These are phyloP conservation scores for Hiodon tergisus DNA, from an alignment of 2,113 vertebrate genomes.

Conservation along the genomic window DNA sequence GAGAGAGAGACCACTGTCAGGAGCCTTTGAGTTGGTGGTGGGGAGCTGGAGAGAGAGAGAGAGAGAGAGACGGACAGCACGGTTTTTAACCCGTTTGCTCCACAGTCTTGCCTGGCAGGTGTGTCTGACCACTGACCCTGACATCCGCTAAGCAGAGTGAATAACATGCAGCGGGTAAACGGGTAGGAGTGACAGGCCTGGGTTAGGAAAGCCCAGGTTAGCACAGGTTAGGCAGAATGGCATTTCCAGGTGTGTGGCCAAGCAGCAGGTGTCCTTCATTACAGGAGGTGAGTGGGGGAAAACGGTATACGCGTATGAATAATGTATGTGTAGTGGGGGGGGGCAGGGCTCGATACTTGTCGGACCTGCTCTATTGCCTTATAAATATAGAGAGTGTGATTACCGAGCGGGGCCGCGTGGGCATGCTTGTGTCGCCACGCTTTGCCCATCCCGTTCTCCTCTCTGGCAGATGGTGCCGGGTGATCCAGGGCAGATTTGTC, in stretches of 20 bases:
- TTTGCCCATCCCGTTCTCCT: too few relatives aligned
- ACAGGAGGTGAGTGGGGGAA: neutral
- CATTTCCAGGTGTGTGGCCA: too few relatives aligned
- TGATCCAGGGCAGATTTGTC: too few relatives aligned
- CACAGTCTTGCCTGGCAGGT: too few relatives aligned
- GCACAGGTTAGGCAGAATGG: too few relatives aligned
- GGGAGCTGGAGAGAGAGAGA: neutral
- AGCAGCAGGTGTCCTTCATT: neutral
- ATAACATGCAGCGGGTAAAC: too few relatives aligned
- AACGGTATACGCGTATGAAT: constrained; percentile 1
- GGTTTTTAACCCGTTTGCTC: too few relatives aligned
- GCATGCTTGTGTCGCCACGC: neutral
- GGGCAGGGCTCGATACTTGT: neutral
- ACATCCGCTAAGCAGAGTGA: too few relatives aligned
- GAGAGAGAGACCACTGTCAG: neutral
- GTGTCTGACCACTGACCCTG: too few relatives aligned
- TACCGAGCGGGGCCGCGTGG: neutral
- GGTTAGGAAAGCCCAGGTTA: neutral
- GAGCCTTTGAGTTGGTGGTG: neutral
- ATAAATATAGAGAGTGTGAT: constrained; percentile 15
- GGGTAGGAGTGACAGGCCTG: too few relatives aligned
- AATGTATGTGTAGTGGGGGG: neutral
- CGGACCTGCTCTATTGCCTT: neutral
- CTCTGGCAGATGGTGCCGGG: too few relatives aligned
- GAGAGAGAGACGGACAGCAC: neutral